These are phyloP conservation scores for Eilema sororculum DNA, from an alignment of 2,888 invertebrate species.

Conservation along the genomic window DNA sequence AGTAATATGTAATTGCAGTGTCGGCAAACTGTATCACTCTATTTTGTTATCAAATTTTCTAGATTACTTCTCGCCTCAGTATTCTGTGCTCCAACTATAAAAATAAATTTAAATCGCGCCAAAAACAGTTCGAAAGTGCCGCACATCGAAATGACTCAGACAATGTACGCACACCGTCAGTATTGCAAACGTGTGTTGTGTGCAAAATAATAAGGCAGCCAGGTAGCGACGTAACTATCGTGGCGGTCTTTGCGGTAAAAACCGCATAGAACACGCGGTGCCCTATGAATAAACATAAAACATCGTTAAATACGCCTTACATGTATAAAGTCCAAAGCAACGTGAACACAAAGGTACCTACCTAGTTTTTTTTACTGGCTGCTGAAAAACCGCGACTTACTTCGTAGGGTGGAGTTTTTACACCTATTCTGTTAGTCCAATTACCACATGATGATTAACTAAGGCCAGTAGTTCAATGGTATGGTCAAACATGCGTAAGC, in stretches of 20 bases:
- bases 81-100: too few relatives aligned
- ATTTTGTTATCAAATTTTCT: too few relatives aligned
- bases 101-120: neutral
- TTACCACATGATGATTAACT: too few relatives aligned
- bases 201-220: conserved; percentile 41
- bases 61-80: too few relatives aligned
- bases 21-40: neutral
- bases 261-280: conserved; percentile 49
- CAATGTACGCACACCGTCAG: conserved; percentile 21
- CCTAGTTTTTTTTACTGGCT: too few relatives aligned
- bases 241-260: conserved; percentile 44
- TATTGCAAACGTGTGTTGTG: conserved; percentile 41
- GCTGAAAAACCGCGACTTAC: too few relatives aligned
- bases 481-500: too few relatives aligned
- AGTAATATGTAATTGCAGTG: neutral
- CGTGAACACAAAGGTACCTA: neutral
- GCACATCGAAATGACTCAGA: conserved; percentile 38
- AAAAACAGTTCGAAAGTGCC: conserved; percentile 27
- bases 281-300: conserved; percentile 58
- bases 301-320: conserved; percentile 43
- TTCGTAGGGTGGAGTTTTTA: too few relatives aligned
- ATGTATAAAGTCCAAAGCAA: conserved; percentile 15
- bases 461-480: too few relatives aligned
- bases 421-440: too few relatives aligned
- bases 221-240: conserved; percentile 28